Percentiles rank a stretch among this genome's conserved stretches.
Evolutionary conservation across 2,113 vertebrate species (phyloP).

Genomic region (Heterocephalus glaber): DNA sequence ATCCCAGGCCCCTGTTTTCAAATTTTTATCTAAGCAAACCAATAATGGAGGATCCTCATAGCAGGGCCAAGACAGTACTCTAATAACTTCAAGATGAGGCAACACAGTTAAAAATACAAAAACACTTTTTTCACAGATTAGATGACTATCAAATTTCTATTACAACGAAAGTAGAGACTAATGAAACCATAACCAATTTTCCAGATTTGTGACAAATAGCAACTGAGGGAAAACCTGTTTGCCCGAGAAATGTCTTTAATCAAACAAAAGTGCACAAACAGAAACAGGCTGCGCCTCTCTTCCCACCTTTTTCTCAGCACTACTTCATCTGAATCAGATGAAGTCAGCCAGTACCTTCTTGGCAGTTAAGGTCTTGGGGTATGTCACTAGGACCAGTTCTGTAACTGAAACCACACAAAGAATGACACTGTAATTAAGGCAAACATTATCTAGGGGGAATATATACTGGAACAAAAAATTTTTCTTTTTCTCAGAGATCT

Average conservation of each 20-base stretch:
- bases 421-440: background rate
- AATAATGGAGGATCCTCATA: background rate
- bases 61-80: background rate
- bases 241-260: background rate
- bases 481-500: conserved; percentile 33
- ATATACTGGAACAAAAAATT: background rate
- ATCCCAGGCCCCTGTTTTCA: too few relatives aligned
- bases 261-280: background rate
- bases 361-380: background rate
- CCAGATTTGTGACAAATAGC: background rate
- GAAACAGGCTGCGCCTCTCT: background rate
- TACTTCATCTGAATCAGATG: background rate
- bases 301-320: background rate
- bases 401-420: conserved; percentile 47
- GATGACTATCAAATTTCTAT: conserved; percentile 9
- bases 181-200: conserved; percentile 40
- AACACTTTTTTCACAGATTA: background rate
- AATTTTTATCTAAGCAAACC: conserved; percentile 25
- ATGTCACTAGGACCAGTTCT: background rate
- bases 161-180: conserved; percentile 2
- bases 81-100: background rate
- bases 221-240: conserved; percentile 27
- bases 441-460: background rate
- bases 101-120: background rate
- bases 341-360: background rate